These are phyloP conservation scores for Cheilinus undulatus DNA, from an alignment of 2,113 vertebrate genomes.

Conservation along the genomic window DNA sequence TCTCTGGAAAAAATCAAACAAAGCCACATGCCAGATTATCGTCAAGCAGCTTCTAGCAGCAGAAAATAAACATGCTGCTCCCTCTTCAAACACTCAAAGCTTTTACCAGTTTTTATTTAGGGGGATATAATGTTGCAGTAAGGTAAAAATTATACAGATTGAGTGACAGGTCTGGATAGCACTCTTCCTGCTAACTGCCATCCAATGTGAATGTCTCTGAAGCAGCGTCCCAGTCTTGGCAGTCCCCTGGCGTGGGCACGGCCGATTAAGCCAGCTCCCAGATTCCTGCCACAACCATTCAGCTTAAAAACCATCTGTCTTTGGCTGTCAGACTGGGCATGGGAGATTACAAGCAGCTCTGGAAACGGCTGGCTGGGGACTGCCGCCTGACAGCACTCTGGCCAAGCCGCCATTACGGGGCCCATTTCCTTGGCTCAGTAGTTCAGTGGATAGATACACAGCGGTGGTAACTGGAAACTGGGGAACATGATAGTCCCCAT, in stretches of 20 bases:
- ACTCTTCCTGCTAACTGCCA: conserved; percentile 50
- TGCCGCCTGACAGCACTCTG: conserved; percentile 74
- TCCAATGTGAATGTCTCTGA: conserved; percentile 67
- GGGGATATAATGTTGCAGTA: conserved; percentile 60
- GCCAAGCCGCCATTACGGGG: conserved; percentile 80
- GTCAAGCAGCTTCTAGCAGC: conserved; percentile 38
- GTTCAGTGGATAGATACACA: conserved; percentile 76
- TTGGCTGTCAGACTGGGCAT: conserved; percentile 79
- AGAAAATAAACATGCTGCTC: conserved; percentile 42
- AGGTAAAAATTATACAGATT: conserved; percentile 59
- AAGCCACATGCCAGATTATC: conserved; percentile 38
- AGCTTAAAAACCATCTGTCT: conserved; percentile 84
- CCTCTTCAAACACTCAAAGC: conserved; percentile 44
- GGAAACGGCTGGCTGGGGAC: conserved; percentile 80
- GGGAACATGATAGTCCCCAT: conserved; percentile 65
- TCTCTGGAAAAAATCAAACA: conserved; percentile 33
- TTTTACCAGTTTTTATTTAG: conserved; percentile 33
- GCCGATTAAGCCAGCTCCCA: conserved; percentile 74
- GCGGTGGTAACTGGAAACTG: conserved; percentile 67
- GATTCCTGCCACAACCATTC: conserved; percentile 81
- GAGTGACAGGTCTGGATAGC: conserved; percentile 63
- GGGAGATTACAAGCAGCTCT: conserved; percentile 82
- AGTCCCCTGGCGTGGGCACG: conserved; percentile 72
- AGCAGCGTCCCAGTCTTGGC: conserved; percentile 69
- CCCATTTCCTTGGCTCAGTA: conserved; percentile 79